Evolutionary conservation across 1,140 invertebrate species (phyloP), one percentile per base, ranked within the genome.

Genomic region (Papilio machaon): DNA sequence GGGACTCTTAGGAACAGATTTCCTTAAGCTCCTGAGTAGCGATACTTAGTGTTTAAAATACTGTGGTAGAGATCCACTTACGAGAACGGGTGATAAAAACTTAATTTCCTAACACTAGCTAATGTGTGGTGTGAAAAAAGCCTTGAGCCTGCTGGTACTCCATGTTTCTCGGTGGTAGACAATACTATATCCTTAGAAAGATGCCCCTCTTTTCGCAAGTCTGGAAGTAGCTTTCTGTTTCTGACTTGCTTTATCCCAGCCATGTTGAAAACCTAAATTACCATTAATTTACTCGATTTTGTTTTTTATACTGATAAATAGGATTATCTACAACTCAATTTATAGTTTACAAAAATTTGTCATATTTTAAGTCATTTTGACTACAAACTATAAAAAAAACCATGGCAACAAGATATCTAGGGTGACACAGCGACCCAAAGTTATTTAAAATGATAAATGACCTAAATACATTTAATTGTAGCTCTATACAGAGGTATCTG

Each of bases 101-200:
- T 85, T 86, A 95, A 87, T 92, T 94, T 90, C 90, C 94, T 86
- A 90, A 95, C 82, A 94, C 96, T 89, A 87, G 96, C 90, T 81
- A 96, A 92, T 0, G 96, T 97, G 82, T 96, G 96, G 84, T 96
- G 96, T 38, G 95, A 95, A 86, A 94, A 96, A 35, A 96, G 90
- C n/a, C 96, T 90, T 46, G 95, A 93, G 43, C 95, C 95, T 10
- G 94, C 84, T 19, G 91, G 85, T 43, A 95, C 89, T 54, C 93
- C 77, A 81, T 89, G 82, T 87, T 92, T 86, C 84, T 91, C 84
- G 81, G 84, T 88, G 79, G 94, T 90, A 70, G 92, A 82, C 11
- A 92, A 58, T 84, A 91, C 90, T 80, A 96, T 94, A 2, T 95
- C 95, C 84, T 95, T 95, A 2, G 91, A 83, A 73, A 96, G 94